Evolutionary conservation across 2,888 invertebrate genomes (phyloP).

Genomic region (Elysia crispata): DNA sequence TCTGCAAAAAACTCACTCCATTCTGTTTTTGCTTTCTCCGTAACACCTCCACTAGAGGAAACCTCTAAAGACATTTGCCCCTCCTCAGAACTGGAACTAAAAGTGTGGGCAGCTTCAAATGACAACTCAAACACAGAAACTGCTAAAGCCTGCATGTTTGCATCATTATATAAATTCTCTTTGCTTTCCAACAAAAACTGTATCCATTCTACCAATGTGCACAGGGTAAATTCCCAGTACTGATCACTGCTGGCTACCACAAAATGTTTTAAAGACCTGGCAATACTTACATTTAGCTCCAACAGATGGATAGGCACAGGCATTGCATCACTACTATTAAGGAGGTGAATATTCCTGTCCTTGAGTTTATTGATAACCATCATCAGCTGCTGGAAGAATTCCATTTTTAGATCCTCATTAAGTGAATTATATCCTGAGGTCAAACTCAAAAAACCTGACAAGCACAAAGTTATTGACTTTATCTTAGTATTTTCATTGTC

Average conservation of each 20-base stretch:
- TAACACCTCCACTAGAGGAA: neutral
- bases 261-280: constrained; percentile 23
- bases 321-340: neutral
- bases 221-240: constrained; percentile 86
- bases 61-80: too few species aligned
- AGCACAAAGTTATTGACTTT: too few species aligned
- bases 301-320: neutral
- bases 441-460: too few species aligned
- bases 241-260: constrained; percentile 24
- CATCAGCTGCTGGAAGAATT: too few species aligned
- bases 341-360: neutral
- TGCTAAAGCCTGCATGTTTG: constrained; percentile 1
- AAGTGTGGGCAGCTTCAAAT: neutral
- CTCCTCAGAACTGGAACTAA: too few species aligned
- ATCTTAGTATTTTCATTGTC: too few species aligned
- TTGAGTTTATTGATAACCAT: too few species aligned
- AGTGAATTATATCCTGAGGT: too few species aligned
- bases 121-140: constrained; percentile 13
- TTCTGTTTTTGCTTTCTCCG: constrained; percentile 79
- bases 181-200: constrained; percentile 27
- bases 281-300: constrained; percentile 27
- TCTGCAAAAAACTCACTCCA: constrained; percentile 88
- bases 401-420: too few species aligned
- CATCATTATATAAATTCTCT: constrained; percentile 11
- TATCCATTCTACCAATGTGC: constrained; percentile 85